phyloP scores from a whole-genome alignment of 2,113 vertebrate species.

The Synchiropus splendidus region DNA sequence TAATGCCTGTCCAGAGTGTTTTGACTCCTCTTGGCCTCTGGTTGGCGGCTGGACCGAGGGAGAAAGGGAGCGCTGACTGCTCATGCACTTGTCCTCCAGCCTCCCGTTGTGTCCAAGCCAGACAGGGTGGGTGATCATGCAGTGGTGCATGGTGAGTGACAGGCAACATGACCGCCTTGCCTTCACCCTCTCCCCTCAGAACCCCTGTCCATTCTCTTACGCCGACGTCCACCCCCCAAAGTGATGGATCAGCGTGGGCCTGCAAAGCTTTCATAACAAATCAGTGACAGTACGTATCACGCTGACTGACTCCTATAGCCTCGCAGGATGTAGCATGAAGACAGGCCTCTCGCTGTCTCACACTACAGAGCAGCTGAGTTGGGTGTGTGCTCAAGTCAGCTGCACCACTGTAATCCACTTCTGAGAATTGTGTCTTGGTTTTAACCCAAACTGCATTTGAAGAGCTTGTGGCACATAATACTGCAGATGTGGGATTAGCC shows the following conservation, averaged over 20 bases:
- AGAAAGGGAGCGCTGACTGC: conserved; percentile 35
- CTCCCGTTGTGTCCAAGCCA: conserved; percentile 53
- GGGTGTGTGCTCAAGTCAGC: too few species aligned
- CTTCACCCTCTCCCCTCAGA: conserved; percentile 12
- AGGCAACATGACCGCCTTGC: conserved; percentile 42
- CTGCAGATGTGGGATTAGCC: too few species aligned
- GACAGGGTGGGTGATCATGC: conserved; percentile 54
- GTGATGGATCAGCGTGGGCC: conserved; percentile 48
- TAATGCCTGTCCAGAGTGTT: conserved; percentile 41
- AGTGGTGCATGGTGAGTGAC: conserved; percentile 57
- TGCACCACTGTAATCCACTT: too few species aligned
- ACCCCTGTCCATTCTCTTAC: conserved; percentile 27
- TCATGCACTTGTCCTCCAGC: conserved; percentile 43
- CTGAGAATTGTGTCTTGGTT: too few species aligned
- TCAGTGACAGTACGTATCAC: conserved; percentile 56
- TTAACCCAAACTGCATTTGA: too few species aligned
- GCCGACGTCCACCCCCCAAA: conserved; percentile 39
- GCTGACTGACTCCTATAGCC: conserved; percentile 50
- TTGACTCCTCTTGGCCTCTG: conserved; percentile 43
- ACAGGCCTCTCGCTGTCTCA: conserved; percentile 9
- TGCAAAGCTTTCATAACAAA: conserved; percentile 52
- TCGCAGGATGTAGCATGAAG: conserved; percentile 44
- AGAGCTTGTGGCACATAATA: too few species aligned
- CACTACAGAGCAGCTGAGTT: too few species aligned
- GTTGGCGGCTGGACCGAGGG: conserved; percentile 22